Percentiles rank a stretch among this genome's conserved stretches.
Conservation (phyloP, 2,113 vertebrate genomes). For the Hassar affinis region DNA sequence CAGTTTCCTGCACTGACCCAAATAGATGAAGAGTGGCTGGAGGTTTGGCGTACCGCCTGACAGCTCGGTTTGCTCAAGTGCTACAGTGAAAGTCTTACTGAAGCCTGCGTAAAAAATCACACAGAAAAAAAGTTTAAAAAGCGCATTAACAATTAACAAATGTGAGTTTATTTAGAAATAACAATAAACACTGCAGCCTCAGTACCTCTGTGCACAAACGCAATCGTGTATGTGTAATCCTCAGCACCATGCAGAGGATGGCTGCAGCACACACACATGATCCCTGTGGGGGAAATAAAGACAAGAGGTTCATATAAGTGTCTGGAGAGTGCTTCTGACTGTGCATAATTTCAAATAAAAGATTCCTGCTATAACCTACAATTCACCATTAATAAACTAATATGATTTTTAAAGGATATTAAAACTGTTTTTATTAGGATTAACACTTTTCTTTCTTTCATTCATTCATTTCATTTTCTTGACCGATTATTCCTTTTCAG, state of each 20-base stretch:
- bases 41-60: slow-evolving; percentile 59
- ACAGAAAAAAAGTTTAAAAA: not conserved
- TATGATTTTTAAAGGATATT: not conserved
- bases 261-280: slow-evolving; percentile 86
- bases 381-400: not conserved
- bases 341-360: not conserved
- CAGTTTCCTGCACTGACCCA: slow-evolving; percentile 76
- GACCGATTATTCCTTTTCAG: too few species aligned
- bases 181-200: too few species aligned
- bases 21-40: slow-evolving; percentile 80
- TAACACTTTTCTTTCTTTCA: too few species aligned
- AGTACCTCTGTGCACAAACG: slow-evolving; percentile 86
- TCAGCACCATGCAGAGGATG: slow-evolving; percentile 62
- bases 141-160: not conserved
- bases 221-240: slow-evolving; percentile 79
- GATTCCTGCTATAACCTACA: not conserved
- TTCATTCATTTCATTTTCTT: too few species aligned
- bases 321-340: not conserved
- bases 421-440: not conserved
- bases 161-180: not conserved
- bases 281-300: slow-evolving; percentile 69
- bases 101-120: slow-evolving; percentile 70
- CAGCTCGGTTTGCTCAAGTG: slow-evolving; percentile 63
- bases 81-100: slow-evolving; percentile 83
- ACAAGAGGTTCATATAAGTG: not conserved